Evolutionary conservation across 2,113 vertebrate species (phyloP).

Genomic region (Bambusicola thoracicus): DNA sequence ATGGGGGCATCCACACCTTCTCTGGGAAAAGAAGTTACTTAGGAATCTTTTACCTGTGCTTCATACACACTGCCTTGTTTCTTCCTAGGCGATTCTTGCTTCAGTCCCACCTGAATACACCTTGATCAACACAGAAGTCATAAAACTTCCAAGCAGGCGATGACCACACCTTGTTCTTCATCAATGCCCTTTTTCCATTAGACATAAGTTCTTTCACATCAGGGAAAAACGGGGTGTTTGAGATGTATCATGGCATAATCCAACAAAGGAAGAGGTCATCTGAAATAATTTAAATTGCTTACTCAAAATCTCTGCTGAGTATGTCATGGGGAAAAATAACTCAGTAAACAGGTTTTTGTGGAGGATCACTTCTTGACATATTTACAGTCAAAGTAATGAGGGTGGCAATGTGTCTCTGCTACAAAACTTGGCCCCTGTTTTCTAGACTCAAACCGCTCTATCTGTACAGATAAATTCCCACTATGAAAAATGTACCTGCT

Average conservation of each 20-base stretch:
- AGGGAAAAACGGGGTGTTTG: not conserved
- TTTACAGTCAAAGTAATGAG: not conserved
- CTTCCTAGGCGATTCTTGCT: slow-evolving; percentile 33
- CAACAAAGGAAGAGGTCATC: no score
- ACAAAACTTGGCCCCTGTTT: not conserved
- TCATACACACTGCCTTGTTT: not conserved
- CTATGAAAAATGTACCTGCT: not conserved
- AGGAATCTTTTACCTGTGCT: not conserved
- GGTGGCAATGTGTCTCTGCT: not conserved
- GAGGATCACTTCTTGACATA: not conserved
- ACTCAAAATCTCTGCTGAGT: not conserved
- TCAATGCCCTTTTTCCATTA: accelerated
- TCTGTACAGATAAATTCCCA: not conserved
- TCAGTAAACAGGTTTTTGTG: not conserved
- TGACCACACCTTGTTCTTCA: not conserved
- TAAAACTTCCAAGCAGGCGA: slow-evolving; percentile 69
- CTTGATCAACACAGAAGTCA: not conserved
- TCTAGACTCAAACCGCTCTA: not conserved
- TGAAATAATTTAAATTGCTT: not conserved
- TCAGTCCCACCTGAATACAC: slow-evolving; percentile 27
- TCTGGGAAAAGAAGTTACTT: no score
- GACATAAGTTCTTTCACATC: not conserved
- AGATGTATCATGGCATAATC: not conserved
- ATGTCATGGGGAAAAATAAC: no score
- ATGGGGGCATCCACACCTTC: no score